phyloP scores from a whole-genome alignment of 2,797 vertebrate genomes.

The Mormyrops attenuatus region DNA sequence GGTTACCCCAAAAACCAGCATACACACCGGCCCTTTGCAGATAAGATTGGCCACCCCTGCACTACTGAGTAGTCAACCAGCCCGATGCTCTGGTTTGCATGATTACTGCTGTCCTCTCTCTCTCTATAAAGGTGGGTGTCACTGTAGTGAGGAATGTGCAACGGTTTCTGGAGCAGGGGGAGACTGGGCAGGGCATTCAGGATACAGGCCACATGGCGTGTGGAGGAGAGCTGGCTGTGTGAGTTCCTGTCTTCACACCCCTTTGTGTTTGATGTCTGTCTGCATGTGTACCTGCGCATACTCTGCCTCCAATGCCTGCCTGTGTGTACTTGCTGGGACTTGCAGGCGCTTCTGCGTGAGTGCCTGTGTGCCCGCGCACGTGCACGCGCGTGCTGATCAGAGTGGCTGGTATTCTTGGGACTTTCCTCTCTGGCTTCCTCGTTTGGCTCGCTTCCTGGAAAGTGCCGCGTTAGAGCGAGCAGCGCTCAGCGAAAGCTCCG shows the following conservation, averaged over 20 bases:
- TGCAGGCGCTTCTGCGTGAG: neutral
- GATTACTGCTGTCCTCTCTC: neutral
- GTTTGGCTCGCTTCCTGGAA: conserved; percentile 61
- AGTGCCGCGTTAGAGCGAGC: conserved; percentile 21
- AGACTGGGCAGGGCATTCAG: neutral
- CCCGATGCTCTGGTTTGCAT: neutral
- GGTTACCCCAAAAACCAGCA: no score
- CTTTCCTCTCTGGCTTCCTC: conserved; percentile 57
- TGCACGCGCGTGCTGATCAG: neutral
- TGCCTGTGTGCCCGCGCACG: neutral
- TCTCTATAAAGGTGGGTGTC: neutral
- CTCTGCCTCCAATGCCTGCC: neutral
- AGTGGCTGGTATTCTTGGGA: conserved; percentile 65
- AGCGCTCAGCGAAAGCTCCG: neutral
- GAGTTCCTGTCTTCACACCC: neutral
- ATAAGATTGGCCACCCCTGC: neutral
- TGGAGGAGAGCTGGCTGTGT: neutral
- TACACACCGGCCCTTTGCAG: no score
- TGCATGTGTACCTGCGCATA: neutral
- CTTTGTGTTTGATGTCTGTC: neutral
- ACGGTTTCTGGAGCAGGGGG: neutral
- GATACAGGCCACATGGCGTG: neutral
- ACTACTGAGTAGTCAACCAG: neutral
- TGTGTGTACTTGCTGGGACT: neutral
- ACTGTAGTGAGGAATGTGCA: neutral